Evolutionary conservation across 2,888 invertebrate species (phyloP), one percentile per base, ranked within the genome.

Genomic region (Sphaerophoria rueppellii): DNA sequence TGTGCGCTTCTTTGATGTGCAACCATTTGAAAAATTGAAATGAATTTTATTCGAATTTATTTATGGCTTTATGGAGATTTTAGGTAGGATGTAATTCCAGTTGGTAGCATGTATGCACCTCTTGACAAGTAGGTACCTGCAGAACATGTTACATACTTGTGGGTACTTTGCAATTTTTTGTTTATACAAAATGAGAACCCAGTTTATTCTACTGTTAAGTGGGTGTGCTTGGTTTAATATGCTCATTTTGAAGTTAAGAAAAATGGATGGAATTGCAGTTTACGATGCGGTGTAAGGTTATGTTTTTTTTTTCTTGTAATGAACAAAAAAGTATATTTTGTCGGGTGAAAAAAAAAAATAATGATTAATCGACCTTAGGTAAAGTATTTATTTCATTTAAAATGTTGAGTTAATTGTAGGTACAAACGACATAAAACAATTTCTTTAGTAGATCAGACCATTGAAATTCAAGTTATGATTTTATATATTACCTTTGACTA

Each of bases 1-100:
- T 1, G 24, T 24, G 77, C 61, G 61, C 35, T 40, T 16, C 82
- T 78, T 74, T 82, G 78, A 78, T 78, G 73, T 78, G 57, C 40
- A 73, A 69, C 58, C 73, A 69, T 69, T 74, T 69, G 74, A 80
- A 63, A 50, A 74, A 74, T 69, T 69, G 48, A 54, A 73, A 72
- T 43, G 60, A 63, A 80, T 76, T 81, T 76, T 65, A 63, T 69
- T 76, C 67, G 54, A 67, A 67, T 67, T 54, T 67, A 54, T 67
- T 54, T 67, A 54, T 67, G 67, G 67, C 67, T 67, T 67, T 40
- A 40, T 67, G 43, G 52, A 52, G 37, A 67, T 40, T n/a, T 14
- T 24, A 48, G 65, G 37, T 37, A 16, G n/a, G 24, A 9, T 40
- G 67, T 24, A 24, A 24, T 24, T 24, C 24, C 2, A 24, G 43